These are phyloP conservation scores for Arremon aurantiirostris DNA, from an alignment of 2,797 vertebrate genomes.

Conservation along the genomic window DNA sequence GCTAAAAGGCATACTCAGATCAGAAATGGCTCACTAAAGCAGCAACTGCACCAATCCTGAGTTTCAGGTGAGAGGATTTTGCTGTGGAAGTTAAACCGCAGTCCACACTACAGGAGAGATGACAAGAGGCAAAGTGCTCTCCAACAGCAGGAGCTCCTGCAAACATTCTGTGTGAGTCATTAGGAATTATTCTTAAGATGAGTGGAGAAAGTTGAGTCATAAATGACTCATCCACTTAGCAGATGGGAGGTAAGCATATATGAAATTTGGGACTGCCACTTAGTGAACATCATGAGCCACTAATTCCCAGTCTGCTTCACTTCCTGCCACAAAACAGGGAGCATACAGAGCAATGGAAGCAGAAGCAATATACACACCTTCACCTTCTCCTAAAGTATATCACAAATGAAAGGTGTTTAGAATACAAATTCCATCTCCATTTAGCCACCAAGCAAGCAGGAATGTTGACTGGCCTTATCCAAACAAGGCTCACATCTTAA, in stretches of 20 bases:
- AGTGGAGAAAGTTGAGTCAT: constrained; percentile 50
- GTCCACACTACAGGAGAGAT: background rate
- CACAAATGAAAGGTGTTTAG: background rate
- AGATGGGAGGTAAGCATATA: constrained; percentile 50
- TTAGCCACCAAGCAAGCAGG: background rate
- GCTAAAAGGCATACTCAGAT: background rate
- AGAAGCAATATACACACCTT: background rate
- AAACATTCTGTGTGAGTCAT: constrained; percentile 53
- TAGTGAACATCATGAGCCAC: constrained; percentile 3
- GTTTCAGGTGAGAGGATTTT: background rate
- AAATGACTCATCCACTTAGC: constrained; percentile 53
- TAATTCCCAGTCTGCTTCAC: background rate
- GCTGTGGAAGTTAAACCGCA: background rate
- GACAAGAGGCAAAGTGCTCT: constrained; percentile 10
- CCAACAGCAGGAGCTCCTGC: constrained; percentile 20
- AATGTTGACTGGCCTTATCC: background rate
- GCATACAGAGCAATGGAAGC: background rate
- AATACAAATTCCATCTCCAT: background rate
- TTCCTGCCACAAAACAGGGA: background rate
- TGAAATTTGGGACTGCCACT: constrained; percentile 36
- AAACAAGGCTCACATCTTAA: background rate
- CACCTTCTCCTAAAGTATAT: background rate
- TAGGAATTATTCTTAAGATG: constrained; percentile 41
- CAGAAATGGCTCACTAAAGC: background rate
- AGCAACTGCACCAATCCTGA: background rate